Conservation (phyloP, 2,113 vertebrate genomes). For the Phalacrocorax brasilianus region DNA sequence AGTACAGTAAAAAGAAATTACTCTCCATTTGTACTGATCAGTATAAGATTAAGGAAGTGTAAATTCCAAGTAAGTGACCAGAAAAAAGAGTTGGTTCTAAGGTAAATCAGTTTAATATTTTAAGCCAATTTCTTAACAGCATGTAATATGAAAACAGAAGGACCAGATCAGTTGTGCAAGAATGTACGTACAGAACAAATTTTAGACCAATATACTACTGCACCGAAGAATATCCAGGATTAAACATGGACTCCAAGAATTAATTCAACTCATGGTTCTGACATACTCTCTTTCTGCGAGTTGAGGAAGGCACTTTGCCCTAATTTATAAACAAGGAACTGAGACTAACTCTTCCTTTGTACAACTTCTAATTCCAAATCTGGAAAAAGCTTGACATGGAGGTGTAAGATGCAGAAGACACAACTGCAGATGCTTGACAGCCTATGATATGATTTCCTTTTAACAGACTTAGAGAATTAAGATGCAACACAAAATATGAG, state of each 20-base stretch:
- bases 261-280: not conserved
- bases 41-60: not conserved
- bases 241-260: not conserved
- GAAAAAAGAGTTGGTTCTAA: not conserved
- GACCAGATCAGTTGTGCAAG: not conserved
- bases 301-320: not conserved
- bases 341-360: not conserved
- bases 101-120: not conserved
- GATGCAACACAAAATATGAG: not conserved
- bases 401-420: not conserved
- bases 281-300: not conserved
- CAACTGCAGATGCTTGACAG: not conserved
- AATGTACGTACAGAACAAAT: not conserved
- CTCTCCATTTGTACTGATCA: not conserved
- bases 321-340: not conserved
- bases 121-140: not conserved
- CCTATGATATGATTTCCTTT: not conserved
- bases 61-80: not conserved
- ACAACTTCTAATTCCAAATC: not conserved
- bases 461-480: not conserved
- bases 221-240: not conserved
- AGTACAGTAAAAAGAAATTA: not conserved
- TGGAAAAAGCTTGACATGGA: not conserved
- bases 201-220: not conserved
- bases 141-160: not conserved